phyloP scores from a whole-genome alignment of 1,140 invertebrate genomes.

The Scaptomyza pallida region DNA sequence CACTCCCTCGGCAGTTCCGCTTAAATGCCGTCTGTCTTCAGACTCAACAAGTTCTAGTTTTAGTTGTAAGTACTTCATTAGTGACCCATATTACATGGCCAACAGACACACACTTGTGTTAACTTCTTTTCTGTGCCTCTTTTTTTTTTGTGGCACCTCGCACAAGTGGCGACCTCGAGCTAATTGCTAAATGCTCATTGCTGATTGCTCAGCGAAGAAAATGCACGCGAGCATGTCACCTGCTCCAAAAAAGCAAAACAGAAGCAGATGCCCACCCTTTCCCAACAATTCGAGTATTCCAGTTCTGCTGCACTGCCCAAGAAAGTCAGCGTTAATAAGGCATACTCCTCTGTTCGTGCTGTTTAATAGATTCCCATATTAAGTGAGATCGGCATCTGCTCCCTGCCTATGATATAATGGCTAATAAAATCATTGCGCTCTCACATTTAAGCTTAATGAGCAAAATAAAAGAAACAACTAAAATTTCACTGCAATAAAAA shows the following conservation, averaged over 20 bases:
- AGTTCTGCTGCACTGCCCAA: slow-evolving; percentile 70
- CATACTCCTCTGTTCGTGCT: too few species aligned
- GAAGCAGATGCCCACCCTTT: neutral
- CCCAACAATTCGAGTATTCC: slow-evolving; percentile 9
- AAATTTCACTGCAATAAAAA: slow-evolving; percentile 75
- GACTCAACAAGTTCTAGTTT: slow-evolving; percentile 59
- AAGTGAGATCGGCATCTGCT: neutral
- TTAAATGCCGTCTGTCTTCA: slow-evolving; percentile 5
- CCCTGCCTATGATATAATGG: slow-evolving; percentile 65
- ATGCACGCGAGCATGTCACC: slow-evolving; percentile 37
- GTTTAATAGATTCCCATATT: neutral
- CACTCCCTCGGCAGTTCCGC: neutral
- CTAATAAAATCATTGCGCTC: slow-evolving; percentile 54
- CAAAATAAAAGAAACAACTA: slow-evolving; percentile 44
- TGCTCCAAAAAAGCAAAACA: slow-evolving; percentile 42
- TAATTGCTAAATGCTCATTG: slow-evolving; percentile 72
- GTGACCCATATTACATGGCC: slow-evolving; percentile 66
- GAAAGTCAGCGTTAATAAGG: slow-evolving; percentile 47
- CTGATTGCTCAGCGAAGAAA: slow-evolving; percentile 18
- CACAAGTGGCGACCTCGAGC: slow-evolving; percentile 50
- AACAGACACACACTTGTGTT: slow-evolving; percentile 30
- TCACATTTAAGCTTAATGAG: slow-evolving; percentile 73
- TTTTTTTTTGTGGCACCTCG: slow-evolving; percentile 33
- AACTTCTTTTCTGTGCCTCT: neutral
- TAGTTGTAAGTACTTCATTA: slow-evolving; percentile 45